Evolutionary conservation across 2,113 vertebrate species (phyloP).

Genomic region (Saiga tatarica): DNA sequence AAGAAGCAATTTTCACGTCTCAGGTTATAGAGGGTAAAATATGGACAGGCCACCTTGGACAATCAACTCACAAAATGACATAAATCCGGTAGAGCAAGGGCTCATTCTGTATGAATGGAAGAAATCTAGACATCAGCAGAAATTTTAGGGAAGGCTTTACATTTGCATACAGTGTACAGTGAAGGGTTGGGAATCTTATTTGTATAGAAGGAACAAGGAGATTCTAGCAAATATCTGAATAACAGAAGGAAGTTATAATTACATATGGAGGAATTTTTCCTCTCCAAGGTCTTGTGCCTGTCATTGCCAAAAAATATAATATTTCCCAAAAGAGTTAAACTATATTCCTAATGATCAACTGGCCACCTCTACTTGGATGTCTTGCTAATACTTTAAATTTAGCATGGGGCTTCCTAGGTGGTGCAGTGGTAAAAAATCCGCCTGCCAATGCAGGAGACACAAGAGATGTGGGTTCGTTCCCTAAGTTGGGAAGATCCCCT

Average conservation of each 20-base stretch:
- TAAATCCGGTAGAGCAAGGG: not conserved
- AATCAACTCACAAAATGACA: not conserved
- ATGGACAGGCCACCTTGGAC: not conserved
- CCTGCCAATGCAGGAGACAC: not conserved
- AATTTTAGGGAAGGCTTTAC: not conserved
- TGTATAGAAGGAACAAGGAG: not conserved
- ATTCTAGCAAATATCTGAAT: not conserved
- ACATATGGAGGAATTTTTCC: not conserved
- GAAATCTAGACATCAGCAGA: not conserved
- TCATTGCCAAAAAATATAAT: not conserved
- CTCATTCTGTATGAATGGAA: not conserved
- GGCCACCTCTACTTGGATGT: not conserved
- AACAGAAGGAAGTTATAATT: not conserved
- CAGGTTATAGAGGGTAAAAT: not conserved
- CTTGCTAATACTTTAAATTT: not conserved
- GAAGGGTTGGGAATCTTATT: not conserved
- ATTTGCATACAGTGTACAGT: not conserved
- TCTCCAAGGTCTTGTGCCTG: not conserved
- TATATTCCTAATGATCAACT: not conserved
- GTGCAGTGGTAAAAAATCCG: rapidly evolving
- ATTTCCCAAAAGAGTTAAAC: not conserved
- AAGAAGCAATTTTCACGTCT: not conserved
- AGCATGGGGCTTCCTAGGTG: not conserved
- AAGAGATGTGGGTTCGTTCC: not conserved
- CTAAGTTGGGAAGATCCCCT: not conserved